phyloP scores from a whole-genome alignment of 2,797 vertebrate genomes.

The Propithecus deckenii region DNA sequence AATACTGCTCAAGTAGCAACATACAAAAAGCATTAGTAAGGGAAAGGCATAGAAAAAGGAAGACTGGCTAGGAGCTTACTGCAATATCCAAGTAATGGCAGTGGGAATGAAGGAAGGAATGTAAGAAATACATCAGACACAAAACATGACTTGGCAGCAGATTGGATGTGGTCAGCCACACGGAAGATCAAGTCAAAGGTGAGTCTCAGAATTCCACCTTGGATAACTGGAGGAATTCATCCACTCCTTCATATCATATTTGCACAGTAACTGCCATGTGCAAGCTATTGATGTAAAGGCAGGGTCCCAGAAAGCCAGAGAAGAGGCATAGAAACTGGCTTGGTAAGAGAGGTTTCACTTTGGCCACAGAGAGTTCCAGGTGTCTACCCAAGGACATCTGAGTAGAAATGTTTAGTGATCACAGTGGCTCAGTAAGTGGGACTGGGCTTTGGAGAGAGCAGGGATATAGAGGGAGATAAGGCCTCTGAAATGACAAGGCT shows the following conservation, averaged over 20 bases:
- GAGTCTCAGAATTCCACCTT: background rate
- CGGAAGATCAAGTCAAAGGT: background rate
- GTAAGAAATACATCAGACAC: background rate
- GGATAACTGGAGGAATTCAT: background rate
- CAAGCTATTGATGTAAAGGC: background rate
- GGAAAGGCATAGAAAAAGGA: background rate
- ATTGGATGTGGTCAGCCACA: background rate
- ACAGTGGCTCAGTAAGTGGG: background rate
- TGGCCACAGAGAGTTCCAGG: background rate
- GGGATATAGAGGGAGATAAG: background rate
- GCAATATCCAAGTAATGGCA: background rate
- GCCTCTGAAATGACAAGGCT: background rate
- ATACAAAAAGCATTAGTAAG: background rate
- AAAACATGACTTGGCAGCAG: background rate
- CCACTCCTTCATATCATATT: background rate
- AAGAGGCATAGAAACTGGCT: background rate
- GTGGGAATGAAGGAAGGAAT: background rate
- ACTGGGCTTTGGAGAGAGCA: background rate
- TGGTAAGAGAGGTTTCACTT: background rate
- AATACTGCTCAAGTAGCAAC: background rate
- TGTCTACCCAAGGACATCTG: background rate
- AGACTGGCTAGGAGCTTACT: background rate
- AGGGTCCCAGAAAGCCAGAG: background rate
- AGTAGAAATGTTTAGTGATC: background rate
- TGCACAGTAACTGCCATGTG: background rate